A percentile compares a stretch with the other conserved stretches of the same genome.
These are phyloP conservation scores for Meloe dianella DNA, from an alignment of 2,888 invertebrate species.

Conservation along the genomic window DNA sequence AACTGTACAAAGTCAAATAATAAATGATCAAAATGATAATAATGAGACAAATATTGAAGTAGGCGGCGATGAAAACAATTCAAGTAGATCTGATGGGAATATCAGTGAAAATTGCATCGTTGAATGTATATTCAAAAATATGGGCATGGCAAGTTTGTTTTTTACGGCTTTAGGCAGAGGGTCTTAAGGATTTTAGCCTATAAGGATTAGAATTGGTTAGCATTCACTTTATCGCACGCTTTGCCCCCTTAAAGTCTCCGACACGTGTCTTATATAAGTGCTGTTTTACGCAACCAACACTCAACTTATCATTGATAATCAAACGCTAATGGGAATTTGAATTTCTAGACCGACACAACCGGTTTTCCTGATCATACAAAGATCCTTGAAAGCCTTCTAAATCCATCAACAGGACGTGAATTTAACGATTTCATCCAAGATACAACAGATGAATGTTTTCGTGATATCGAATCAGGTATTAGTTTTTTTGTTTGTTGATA, in stretches of 20 bases:
- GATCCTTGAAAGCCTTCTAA: conserved; percentile 67
- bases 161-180: no score
- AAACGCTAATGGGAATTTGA: background rate
- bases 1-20: background rate
- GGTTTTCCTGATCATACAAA: conserved; percentile 72
- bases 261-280: no score
- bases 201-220: no score
- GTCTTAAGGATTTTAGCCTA: no score
- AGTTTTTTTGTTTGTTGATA: no score
- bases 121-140: conserved; percentile 73
- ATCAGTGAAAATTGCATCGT: conserved; percentile 62
- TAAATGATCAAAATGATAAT: background rate
- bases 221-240: no score
- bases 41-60: conserved; percentile 12
- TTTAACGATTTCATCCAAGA: conserved; percentile 73
- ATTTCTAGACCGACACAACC: conserved; percentile 63
- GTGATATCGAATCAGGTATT: conserved; percentile 50
- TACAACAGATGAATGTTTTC: conserved; percentile 75
- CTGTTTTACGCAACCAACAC: no score
- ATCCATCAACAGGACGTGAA: conserved; percentile 68
- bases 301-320: no score
- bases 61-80: conserved; percentile 5
- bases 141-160: conserved; percentile 69
- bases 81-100: background rate
- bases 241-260: no score